Base-by-base conservation (phyloP, 37 sponge, comb jelly and placozoan genomes). In the Crambe crambe region DNA sequence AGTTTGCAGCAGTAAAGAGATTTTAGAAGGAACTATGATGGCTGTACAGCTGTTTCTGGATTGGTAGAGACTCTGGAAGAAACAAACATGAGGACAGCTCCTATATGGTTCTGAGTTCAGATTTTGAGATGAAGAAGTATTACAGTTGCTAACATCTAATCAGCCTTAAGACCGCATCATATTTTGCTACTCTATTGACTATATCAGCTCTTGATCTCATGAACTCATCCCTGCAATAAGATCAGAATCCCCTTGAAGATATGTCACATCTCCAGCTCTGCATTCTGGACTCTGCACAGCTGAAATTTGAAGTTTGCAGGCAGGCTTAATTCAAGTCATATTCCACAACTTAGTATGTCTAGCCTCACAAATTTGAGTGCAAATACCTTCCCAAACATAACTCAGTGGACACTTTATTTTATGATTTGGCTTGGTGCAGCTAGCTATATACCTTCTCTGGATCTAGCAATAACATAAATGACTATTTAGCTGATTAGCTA, bases 341-440 rank as follows among this genome's bases (percentile, higher is more conserved):
- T 89, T n/a, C 83, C 89, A 2, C 78, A 74, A 9, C 89, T 85
- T 61, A 85, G 66, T 39, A 68, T 92, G 94, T 2, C 68, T 93
- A 27, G 83, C 94, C 27, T 75, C 89, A 68, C 94, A 93, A 59
- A 82, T 93, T 29, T 69, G 94, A 17, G 36, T 85, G 80, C 63
- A 72, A 63, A 15, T 71, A 81, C 9, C 70, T 93, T 37, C 72
- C 89, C 12, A 22, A 39, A 9, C 20, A 42, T n/a, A n/a, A n/a
- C n/a, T n/a, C 2, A 70, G 29, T 40, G 83, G 80, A 40, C 77
- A 75, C 2, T 93, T 79, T 74, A 3, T n/a, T 0, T 88, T 93
- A 75, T 89, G 89, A 78, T 43, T 83, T 42, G 85, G 87, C 56
- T 89, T 89, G 3, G 94, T 89, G 38, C 82, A 68, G 47, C 44